Percentiles rank a stretch among this genome's conserved stretches.
Evolutionary conservation across 2,888 invertebrate species (phyloP).

Genomic region (Ametastegia equiseti): DNA sequence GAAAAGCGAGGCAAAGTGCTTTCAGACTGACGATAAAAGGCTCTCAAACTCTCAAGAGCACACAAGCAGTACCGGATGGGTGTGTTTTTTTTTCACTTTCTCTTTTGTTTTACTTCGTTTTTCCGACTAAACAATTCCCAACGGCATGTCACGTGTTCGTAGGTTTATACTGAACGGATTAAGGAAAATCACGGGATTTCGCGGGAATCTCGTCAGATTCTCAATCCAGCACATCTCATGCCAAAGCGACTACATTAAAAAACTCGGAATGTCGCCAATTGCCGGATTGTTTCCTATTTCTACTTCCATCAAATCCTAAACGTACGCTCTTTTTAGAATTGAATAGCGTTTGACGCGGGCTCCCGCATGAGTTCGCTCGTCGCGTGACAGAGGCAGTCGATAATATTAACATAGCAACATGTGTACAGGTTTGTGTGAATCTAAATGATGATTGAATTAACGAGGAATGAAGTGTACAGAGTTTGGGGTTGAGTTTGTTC

Average conservation of each 20-base stretch:
- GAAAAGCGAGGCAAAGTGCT: conserved; percentile 3
- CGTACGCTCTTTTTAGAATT: neutral
- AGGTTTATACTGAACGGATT: too few relatives aligned
- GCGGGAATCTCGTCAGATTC: neutral
- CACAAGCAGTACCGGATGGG: conserved; percentile 7
- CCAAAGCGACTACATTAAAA: neutral
- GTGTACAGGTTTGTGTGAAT: conserved; percentile 48
- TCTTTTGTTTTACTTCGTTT: neutral
- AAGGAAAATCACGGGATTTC: neutral
- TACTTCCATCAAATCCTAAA: too few relatives aligned
- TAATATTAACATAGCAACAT: conserved; percentile 55
- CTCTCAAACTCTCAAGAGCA: conserved; percentile 4
- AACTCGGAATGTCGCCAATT: conserved; percentile 11
- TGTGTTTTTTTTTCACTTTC: neutral
- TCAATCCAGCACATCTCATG: conserved; percentile 8
- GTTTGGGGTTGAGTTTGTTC: conserved; percentile 33
- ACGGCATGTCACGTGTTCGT: neutral
- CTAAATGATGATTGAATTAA: neutral
- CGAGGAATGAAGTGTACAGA: neutral
- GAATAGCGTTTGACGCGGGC: neutral
- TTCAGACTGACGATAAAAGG: conserved; percentile 15
- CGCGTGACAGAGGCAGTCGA: conserved; percentile 50
- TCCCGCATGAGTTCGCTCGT: conserved; percentile 1
- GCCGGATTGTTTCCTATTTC: conserved; percentile 2
- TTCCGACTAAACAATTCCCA: neutral